Evolutionary conservation across 1,140 invertebrate species (phyloP), one percentile per base, ranked within the genome.

Genomic region (Proctacanthus coquilletti): DNA sequence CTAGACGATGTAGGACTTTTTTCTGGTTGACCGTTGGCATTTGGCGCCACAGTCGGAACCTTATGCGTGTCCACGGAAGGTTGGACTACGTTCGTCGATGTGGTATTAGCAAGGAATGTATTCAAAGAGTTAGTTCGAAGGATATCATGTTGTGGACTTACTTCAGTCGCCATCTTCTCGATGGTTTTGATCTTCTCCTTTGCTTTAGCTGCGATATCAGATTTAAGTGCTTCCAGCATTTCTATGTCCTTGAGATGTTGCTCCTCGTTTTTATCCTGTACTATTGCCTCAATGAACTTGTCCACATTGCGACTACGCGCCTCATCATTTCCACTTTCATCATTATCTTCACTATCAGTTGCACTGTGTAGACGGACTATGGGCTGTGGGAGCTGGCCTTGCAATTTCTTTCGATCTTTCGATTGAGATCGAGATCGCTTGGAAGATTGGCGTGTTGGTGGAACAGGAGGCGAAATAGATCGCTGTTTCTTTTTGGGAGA

Each of bases 181-280:
- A 68, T 52, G 5, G 62, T 62, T 30, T 66, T 50, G 19, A 59
- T 56, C 41, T 60, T 60, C 40, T 70, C 71, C 21, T 68, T 66
- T 2, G 72, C 72, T 48, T 75, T 75, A 0, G 72, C 72, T 1
- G 73, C 72, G n/a, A 77, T 54, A 2, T 65, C 73, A 13, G 61
- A 65, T 44, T 75, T 73, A 2, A 77, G 46, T 42, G 70, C 65
- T 45, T 72, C 69, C 35, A 81, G 50, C 42, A 77, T 74, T 41
- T 68, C 66, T 18, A 74, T 47, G 42, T 78, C 74, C 41, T 64
- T 69, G 20, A 53, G 29, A 18, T 3, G 44, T 35, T 46, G 42
- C 13, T 64, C 59, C 8, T 64, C 57, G 32, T 63, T 42, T 15
- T 46, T 42, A 23, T 49, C 47, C 34, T 42, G 11, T 42, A 35